Evolutionary conservation across 2,797 vertebrate species (phyloP).

Genomic region (Craterocephalus amniculus): DNA sequence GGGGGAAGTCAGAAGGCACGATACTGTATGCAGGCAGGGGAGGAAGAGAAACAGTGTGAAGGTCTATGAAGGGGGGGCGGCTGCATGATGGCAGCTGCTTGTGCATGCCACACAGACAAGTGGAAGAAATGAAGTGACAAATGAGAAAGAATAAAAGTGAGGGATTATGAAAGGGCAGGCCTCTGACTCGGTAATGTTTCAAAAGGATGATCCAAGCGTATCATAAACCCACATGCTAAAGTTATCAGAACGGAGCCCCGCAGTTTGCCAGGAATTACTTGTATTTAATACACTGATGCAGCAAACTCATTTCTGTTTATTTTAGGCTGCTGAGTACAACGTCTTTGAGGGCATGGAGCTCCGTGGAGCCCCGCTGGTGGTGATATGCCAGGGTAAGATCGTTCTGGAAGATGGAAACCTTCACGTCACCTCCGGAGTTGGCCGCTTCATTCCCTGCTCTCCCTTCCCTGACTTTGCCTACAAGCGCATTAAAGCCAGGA

Average conservation of each 20-base stretch:
- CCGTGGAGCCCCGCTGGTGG: slow-evolving; percentile 90
- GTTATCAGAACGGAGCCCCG: neutral
- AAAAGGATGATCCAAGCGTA: neutral
- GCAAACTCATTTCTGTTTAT: slow-evolving; percentile 9
- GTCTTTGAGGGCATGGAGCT: slow-evolving; percentile 98
- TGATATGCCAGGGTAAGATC: slow-evolving; percentile 97
- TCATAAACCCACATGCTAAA: neutral
- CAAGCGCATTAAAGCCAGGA: slow-evolving; percentile 96
- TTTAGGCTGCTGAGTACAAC: slow-evolving; percentile 94
- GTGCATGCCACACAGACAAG: slow-evolving; percentile 56
- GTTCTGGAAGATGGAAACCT: slow-evolving; percentile 93
- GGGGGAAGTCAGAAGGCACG: neutral
- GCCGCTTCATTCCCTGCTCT: slow-evolving; percentile 92
- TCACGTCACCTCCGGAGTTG: slow-evolving; percentile 88
- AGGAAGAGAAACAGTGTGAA: slow-evolving; percentile 12
- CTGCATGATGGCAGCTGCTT: slow-evolving; percentile 74
- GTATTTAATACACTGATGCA: neutral
- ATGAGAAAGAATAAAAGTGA: slow-evolving; percentile 21
- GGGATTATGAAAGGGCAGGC: slow-evolving; percentile 2
- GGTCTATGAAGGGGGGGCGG: slow-evolving; percentile 15
- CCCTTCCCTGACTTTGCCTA: slow-evolving; percentile 95
- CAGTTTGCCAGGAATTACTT: neutral
- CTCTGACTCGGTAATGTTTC: neutral
- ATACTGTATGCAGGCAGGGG: slow-evolving; percentile 3
- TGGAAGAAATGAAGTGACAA: slow-evolving; percentile 55